Evolutionary conservation across 2,888 invertebrate species (phyloP).

Genomic region (Herminia tarsipennalis): DNA sequence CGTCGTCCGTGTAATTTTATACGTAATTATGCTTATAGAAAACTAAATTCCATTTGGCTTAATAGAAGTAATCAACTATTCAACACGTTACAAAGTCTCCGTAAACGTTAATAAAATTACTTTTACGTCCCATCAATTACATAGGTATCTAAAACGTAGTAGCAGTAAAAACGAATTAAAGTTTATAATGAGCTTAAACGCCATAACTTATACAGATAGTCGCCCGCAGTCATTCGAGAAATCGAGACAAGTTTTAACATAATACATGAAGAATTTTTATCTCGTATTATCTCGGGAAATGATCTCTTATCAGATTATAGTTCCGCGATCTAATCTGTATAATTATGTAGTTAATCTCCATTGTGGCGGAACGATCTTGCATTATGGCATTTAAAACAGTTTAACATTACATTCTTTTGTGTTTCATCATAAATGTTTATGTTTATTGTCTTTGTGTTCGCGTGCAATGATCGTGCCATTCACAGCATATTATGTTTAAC

Average conservation of each 20-base stretch:
- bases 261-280: neutral
- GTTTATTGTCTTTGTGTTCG: neutral
- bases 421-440: neutral
- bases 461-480: neutral
- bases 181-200: constrained; percentile 8
- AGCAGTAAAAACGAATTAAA: constrained; percentile 10
- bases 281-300: constrained; percentile 27
- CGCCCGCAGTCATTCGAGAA: constrained; percentile 16
- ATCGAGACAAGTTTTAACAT: constrained; percentile 21
- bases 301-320: constrained; percentile 30
- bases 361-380: constrained; percentile 1
- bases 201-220: constrained; percentile 28
- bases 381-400: neutral
- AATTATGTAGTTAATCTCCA: constrained; percentile 29
- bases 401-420: neutral
- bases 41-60: too few species aligned
- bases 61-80: too few species aligned
- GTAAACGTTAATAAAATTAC: constrained; percentile 9
- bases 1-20: too few species aligned
- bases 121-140: constrained; percentile 27
- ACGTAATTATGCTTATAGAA: too few species aligned
- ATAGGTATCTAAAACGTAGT: too few species aligned
- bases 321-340: constrained; percentile 22
- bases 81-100: neutral
- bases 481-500: neutral